Percentiles rank a stretch among this genome's conserved stretches.
phyloP scores from a whole-genome alignment of 1,140 invertebrate genomes.

The Eriosoma lanigerum region DNA sequence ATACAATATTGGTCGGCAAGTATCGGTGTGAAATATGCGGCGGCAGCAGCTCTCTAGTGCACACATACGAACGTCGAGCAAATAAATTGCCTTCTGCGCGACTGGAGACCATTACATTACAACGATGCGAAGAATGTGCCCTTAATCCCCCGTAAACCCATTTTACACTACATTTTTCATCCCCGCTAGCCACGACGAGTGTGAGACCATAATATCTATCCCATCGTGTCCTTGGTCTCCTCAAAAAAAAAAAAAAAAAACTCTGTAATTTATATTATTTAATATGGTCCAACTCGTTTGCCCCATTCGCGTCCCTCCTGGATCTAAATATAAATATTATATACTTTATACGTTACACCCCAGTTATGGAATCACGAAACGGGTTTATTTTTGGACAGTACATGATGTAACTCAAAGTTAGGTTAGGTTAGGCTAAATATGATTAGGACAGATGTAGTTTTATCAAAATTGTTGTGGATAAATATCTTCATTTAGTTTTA shows the following conservation, averaged over 20 bases:
- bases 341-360: neutral
- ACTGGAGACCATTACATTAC: constrained; percentile 47
- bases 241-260: no score
- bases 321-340: neutral
- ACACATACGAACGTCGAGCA: constrained; percentile 5
- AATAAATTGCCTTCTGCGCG: constrained; percentile 44
- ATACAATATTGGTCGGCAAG: neutral
- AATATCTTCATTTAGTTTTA: no score
- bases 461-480: no score
- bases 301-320: no score
- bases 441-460: no score
- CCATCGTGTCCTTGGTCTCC: neutral
- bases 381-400: no score
- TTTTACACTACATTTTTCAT: constrained; percentile 51
- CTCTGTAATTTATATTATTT: no score
- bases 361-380: no score
- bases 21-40: neutral
- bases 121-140: constrained; percentile 47
- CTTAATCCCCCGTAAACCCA: constrained; percentile 47
- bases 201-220: neutral
- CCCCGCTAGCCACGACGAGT: neutral
- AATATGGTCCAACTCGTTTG: no score
- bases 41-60: neutral
- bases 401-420: no score
- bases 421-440: no score